Evolutionary conservation across 2,888 invertebrate species (phyloP).

Genomic region (Hedya salicella): DNA sequence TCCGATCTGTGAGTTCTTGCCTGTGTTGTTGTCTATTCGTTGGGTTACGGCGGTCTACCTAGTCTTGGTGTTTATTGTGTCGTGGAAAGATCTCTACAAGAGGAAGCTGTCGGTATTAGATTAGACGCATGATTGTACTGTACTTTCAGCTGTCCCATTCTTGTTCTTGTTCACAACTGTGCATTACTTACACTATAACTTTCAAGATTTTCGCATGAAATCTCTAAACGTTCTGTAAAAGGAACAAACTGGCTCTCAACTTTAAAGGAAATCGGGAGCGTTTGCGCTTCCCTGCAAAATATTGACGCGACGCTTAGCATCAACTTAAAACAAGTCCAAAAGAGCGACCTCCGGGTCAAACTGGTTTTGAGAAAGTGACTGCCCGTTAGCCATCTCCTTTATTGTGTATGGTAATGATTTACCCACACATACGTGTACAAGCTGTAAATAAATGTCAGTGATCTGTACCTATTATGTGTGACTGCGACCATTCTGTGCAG

Average conservation of each 20-base stretch:
- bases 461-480: no score
- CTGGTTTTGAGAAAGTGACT: conserved; percentile 25
- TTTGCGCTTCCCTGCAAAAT: conserved; percentile 13
- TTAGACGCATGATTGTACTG: conserved; percentile 17
- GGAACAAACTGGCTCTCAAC: no score
- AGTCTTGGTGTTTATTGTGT: neutral
- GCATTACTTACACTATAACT: neutral
- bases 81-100: neutral
- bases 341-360: neutral
- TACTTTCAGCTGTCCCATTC: conserved; percentile 1
- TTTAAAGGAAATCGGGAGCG: no score
- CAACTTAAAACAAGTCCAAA: conserved; percentile 7
- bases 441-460: neutral
- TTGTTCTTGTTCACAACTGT: conserved; percentile 1
- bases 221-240: neutral
- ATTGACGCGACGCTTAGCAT: conserved; percentile 7
- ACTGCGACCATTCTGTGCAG: no score
- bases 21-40: conserved; percentile 4
- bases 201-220: neutral
- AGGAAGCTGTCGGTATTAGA: neutral
- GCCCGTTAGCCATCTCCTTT: conserved; percentile 6
- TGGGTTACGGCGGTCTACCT: neutral
- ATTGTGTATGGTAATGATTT: conserved; percentile 10
- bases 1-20: conserved; percentile 8
- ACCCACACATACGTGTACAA: neutral